Evolutionary conservation across 2,113 vertebrate genomes (phyloP).

Genomic region (Epinephelus lanceolatus): DNA sequence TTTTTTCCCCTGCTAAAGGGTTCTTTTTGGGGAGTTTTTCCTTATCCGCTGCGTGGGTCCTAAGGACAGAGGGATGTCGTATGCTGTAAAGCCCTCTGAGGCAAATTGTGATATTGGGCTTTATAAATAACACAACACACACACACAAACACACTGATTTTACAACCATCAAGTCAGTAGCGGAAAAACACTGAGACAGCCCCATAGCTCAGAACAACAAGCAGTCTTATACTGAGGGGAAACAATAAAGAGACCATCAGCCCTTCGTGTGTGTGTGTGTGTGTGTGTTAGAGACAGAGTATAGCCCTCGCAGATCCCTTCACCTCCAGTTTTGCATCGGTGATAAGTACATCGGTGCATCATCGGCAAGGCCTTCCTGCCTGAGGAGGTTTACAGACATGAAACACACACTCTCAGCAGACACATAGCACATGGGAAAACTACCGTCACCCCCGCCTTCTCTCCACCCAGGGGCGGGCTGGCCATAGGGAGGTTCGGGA

Average conservation of each 20-base stretch:
- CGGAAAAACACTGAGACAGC: constrained; percentile 39
- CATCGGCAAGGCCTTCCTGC: constrained; percentile 21
- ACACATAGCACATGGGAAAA: constrained; percentile 48
- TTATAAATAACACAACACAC: not conserved
- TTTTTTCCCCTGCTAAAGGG: no score
- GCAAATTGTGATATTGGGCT: no score
- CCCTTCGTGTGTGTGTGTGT: constrained; percentile 4
- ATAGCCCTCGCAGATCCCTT: constrained; percentile 9
- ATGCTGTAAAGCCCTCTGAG: no score
- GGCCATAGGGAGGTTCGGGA: no score
- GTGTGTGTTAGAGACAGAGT: not conserved
- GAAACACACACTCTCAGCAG: constrained; percentile 24
- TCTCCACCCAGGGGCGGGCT: not conserved
- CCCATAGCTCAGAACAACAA: constrained; percentile 19
- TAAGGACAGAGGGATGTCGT: no score
- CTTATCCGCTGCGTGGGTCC: no score
- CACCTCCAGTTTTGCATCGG: constrained; percentile 20
- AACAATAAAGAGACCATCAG: constrained; percentile 40
- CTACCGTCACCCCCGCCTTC: constrained; percentile 1
- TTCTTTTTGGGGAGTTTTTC: no score
- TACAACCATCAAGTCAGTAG: constrained; percentile 31
- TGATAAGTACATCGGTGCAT: constrained; percentile 31
- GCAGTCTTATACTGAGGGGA: not conserved
- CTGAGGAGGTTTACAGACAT: constrained; percentile 5
- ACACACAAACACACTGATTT: constrained; percentile 1